Evolutionary conservation across 2,888 invertebrate species (phyloP), one percentile per base, ranked within the genome.

Genomic region (Pterostichus madidus): DNA sequence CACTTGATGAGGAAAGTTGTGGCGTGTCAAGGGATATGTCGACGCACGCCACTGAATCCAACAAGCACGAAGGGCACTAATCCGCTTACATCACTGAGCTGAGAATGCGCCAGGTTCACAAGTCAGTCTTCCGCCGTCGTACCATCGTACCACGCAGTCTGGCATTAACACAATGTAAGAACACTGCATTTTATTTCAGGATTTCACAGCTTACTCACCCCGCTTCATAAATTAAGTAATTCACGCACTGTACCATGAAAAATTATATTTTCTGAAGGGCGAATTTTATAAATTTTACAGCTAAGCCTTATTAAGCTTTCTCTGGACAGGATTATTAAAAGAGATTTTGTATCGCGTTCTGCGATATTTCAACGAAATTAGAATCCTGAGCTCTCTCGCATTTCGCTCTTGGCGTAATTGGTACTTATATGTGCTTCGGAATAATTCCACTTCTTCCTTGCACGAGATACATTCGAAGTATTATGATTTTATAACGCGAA

Each of bases 41-140:
- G 39, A 39, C 39, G 39, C 8, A 39, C 39, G 39, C 39, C 39
- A 39, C 39, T 39, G 39, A 8, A 24, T 8, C 7, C 10, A 24
- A 31, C 59, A 59, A 59, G 59, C 59, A 5, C 39, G 64, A 80
- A 81, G 81, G 81, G 75, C 75, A 61, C 15, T 81, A 81, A 81
- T 81, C 81, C 44, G 75, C 81, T 81, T 81, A 80, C 15, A 68
- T 7, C 46, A 10, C n/a, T 81, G 73, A 73, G 80, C 81, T 75
- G 81, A 75, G 81, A 81, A 81, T 81, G 73, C 73, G 75, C 53
- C 80, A 81, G 81, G 81, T 81, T 81, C 81, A 81, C 81, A 81
- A 81, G 81, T 81, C 81, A 75, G 59, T 64, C 64, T 64, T 64
- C 8, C 64, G 44, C 39, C 31, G 35, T 8, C 32, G 24, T 24